Evolutionary conservation across 2,797 vertebrate species (phyloP), one percentile per base, ranked within the genome.

Genomic region (Knipowitschia caucasica): DNA sequence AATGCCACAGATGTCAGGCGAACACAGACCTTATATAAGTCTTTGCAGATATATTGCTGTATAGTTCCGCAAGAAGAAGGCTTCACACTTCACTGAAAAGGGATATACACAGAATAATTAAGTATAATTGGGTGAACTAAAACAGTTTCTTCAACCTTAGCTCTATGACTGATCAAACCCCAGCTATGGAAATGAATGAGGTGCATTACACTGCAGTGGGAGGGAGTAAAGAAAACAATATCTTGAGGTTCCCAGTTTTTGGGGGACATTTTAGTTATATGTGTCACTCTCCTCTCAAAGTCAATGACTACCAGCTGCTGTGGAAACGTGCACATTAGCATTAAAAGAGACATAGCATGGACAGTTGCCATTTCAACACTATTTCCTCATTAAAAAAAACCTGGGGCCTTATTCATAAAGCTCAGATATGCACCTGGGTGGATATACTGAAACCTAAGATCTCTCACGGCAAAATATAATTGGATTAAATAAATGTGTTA

Each of bases 71-170:
- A 11, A 17, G 11, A 54, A 38, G 23, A 38, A 64, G 44, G 31
- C 30, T 51, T 27, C 44, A 61, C 50, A 51, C 25, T 23, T 4
- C n/a, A 44, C 39, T 25, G 62, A 44, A 43, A 5, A 23, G 23
- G 43, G 29, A 25, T 23, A 62, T 55, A 69, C 60, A 50, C 53
- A 50, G 47, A 17, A 45, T 59, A 56, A 69, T 70, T 36, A 47
- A 17, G 4, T 46, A n/a, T 47, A 62, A 66, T 31, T 62, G 62
- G 68, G 53, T 34, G 14, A 47, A 49, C 39, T 44, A 24, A 20
- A 50, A 42, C 7, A 30, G 7, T 8, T 23, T 50, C 31, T 47
- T 23, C 10, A 60, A 56, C 49, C 45, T 47, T 23, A 39, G 10
- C 11, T 9, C 18, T 10, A 4, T 17, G 2, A 31, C 45, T 20